Evolutionary conservation across 1,140 invertebrate genomes (phyloP).

Genomic region (Drosophila simulans): DNA sequence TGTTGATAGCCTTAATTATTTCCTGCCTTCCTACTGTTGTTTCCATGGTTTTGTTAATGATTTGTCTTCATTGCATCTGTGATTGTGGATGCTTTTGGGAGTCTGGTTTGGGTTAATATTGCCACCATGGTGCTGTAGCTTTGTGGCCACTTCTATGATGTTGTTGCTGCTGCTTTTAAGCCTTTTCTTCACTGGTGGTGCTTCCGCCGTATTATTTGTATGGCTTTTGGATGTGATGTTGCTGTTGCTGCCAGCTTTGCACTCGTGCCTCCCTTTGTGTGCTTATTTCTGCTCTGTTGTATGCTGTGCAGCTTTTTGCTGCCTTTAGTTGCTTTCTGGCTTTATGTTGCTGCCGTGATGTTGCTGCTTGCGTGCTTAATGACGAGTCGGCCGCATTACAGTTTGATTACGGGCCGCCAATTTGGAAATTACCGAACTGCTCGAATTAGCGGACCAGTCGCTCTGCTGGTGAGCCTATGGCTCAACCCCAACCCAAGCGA

Average conservation of each 20-base stretch:
- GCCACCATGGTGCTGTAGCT: too few species aligned
- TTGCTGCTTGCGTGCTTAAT: constrained; percentile 71
- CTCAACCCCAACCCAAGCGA: constrained; percentile 9
- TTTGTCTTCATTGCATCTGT: neutral
- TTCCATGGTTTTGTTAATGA: neutral
- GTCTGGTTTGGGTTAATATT: neutral
- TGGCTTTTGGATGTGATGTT: neutral
- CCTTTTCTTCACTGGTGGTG: too few species aligned
- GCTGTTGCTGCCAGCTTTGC: constrained; percentile 1
- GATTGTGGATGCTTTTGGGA: neutral
- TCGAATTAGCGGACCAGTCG: constrained; percentile 69
- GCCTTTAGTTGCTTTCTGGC: neutral
- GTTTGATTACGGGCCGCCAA: constrained; percentile 71
- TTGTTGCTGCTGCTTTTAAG: neutral
- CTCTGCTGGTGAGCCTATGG: constrained; percentile 12
- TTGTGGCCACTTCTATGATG: too few species aligned
- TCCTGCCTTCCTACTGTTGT: neutral
- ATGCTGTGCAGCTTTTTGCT: neutral
- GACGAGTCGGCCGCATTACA: constrained; percentile 74
- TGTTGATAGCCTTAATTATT: too few species aligned
- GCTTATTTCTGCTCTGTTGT: neutral
- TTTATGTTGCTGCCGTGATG: constrained; percentile 49
- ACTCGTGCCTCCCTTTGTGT: neutral
- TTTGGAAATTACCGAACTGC: constrained; percentile 79
- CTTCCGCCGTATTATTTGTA: neutral